These are phyloP conservation scores for Poecile montanus DNA, from an alignment of 2,797 vertebrate species.

Conservation along the genomic window DNA sequence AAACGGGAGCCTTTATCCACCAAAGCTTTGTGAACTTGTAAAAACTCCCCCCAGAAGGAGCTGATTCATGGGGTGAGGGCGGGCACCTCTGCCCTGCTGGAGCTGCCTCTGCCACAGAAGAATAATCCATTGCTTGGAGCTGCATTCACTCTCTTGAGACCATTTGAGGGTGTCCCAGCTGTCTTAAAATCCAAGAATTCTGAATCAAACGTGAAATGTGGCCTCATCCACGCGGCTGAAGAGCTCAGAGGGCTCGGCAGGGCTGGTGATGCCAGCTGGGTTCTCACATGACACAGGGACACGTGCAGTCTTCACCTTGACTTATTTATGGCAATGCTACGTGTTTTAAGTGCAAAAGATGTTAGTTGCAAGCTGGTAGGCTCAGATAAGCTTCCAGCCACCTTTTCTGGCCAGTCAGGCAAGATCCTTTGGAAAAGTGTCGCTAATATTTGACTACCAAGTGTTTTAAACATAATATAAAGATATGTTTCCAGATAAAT, in stretches of 20 bases:
- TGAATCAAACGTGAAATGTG: background rate
- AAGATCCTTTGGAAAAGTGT: background rate
- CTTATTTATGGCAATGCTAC: background rate
- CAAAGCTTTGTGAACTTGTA: background rate
- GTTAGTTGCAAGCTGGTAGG: background rate
- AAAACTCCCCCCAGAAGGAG: constrained; percentile 4
- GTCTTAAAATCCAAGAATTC: background rate
- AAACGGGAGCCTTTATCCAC: constrained; percentile 1
- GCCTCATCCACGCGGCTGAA: rapidly evolving
- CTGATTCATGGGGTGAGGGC: background rate
- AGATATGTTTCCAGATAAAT: background rate
- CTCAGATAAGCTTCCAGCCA: background rate
- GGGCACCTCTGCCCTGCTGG: rapidly evolving
- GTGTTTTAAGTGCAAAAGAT: background rate
- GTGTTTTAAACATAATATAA: background rate
- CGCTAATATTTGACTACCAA: background rate
- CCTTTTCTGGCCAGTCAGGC: background rate
- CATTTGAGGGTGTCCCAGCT: background rate
- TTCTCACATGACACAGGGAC: background rate
- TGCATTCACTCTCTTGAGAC: background rate
- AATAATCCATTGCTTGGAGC: background rate
- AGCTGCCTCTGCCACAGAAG: background rate
- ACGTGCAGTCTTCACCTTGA: background rate
- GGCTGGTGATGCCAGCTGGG: background rate
- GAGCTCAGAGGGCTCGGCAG: background rate